These are phyloP conservation scores for Vulpes vulpes DNA, from an alignment of 2,113 vertebrate species.

Conservation along the genomic window DNA sequence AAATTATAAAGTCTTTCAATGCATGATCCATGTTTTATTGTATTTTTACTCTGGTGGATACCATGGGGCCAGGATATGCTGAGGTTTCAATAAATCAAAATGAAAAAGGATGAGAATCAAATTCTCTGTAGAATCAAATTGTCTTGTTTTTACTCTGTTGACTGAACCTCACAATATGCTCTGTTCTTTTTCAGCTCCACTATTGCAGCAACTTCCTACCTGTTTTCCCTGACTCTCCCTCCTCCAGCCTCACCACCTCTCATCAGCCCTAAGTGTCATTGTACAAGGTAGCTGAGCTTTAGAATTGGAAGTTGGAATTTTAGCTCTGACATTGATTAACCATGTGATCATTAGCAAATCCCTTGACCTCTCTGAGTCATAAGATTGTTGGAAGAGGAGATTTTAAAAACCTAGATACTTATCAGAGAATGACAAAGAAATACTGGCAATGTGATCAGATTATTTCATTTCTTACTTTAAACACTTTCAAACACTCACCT, in stretches of 20 bases:
- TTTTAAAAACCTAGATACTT: slow-evolving; percentile 7
- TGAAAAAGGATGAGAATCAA: slow-evolving; percentile 48
- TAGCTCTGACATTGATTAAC: not conserved
- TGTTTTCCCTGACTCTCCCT: not conserved
- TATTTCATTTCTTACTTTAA: not conserved
- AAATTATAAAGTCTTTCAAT: slow-evolving; percentile 33
- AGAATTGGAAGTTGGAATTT: not conserved
- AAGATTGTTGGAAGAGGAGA: not conserved
- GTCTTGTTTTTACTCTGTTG: slow-evolving; percentile 1
- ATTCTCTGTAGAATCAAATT: slow-evolving; percentile 37
- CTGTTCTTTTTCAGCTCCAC: not conserved
- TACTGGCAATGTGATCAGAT: not conserved
- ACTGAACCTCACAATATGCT: not conserved
- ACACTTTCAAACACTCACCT: not conserved
- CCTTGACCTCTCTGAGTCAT: not conserved
- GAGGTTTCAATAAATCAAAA: slow-evolving; percentile 57
- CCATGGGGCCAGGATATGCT: not conserved
- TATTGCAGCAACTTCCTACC: not conserved
- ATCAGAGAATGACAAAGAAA: not conserved
- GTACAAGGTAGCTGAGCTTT: not conserved
- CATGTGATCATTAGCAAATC: not conserved
- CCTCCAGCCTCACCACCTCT: not conserved
- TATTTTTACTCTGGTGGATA: slow-evolving; percentile 16
- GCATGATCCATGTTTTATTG: not conserved
- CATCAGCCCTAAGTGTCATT: not conserved